Evolutionary conservation across 2,888 invertebrate species (phyloP).

Genomic region (Drosophila robusta): DNA sequence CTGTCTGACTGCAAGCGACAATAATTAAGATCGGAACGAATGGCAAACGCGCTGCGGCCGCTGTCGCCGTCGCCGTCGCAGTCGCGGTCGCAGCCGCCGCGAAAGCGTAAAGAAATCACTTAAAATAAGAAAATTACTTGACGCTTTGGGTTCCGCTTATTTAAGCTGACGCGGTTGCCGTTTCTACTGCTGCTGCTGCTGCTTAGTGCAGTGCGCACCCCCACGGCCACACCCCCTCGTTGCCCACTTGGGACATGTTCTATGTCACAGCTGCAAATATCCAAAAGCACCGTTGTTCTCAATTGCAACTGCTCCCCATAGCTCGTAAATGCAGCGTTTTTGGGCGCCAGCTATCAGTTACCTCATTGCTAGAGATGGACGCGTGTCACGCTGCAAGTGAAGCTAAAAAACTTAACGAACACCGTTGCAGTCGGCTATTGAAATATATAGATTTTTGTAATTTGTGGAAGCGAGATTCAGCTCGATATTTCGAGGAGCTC

Average conservation of each 20-base stretch:
- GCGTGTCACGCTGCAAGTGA: slow-evolving; percentile 13
- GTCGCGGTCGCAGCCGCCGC: slow-evolving; percentile 33
- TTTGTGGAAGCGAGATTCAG: too few species aligned
- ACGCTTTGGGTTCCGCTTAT: slow-evolving; percentile 61
- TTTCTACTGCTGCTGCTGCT: slow-evolving; percentile 1
- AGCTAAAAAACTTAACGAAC: too few species aligned
- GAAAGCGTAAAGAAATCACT: slow-evolving; percentile 78
- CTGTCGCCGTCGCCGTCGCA: neutral
- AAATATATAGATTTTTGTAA: too few species aligned
- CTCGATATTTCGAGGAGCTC: too few species aligned
- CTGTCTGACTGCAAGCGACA: slow-evolving; percentile 53
- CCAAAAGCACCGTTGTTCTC: slow-evolving; percentile 45
- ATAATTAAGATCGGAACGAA: slow-evolving; percentile 78
- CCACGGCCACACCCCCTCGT: neutral
- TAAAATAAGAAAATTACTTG: slow-evolving; percentile 63
- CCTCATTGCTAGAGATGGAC: slow-evolving; percentile 26
- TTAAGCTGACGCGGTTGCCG: slow-evolving; percentile 32
- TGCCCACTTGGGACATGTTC: slow-evolving; percentile 12
- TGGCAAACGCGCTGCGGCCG: slow-evolving; percentile 31
- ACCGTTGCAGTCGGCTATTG: too few species aligned
- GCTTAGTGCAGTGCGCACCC: slow-evolving; percentile 18
- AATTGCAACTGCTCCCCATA: slow-evolving; percentile 34
- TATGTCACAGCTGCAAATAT: slow-evolving; percentile 50
- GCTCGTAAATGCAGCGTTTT: slow-evolving; percentile 17
- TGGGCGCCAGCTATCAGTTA: slow-evolving; percentile 37